Evolutionary conservation across 2,888 invertebrate species (phyloP).

Genomic region (Tenthredo notha): DNA sequence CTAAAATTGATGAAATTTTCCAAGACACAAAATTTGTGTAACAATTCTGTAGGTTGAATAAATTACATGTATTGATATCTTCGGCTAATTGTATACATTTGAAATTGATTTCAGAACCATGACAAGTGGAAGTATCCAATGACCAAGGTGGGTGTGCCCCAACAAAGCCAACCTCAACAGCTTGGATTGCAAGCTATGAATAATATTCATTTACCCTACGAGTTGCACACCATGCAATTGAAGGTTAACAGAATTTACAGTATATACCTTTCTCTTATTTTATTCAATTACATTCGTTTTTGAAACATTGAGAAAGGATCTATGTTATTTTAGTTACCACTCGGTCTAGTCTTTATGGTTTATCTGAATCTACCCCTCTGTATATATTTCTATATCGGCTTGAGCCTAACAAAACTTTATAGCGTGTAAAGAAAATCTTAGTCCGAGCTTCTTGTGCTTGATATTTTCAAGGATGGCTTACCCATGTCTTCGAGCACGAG

Average conservation of each 20-base stretch:
- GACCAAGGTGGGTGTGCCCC: conserved; percentile 79
- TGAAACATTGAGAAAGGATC: not conserved
- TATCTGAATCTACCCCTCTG: not conserved
- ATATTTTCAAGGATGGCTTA: not conserved
- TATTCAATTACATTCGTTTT: conserved; percentile 3
- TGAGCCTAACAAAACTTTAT: not conserved
- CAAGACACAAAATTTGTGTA: not conserved
- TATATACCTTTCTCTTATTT: conserved; percentile 16
- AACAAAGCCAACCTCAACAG: conserved; percentile 82
- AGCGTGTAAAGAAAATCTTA: not conserved
- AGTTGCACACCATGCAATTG: conserved; percentile 76
- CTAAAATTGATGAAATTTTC: not conserved
- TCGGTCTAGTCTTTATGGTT: not conserved
- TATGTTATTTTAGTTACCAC: not conserved
- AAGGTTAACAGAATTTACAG: conserved; percentile 69
- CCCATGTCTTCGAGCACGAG: not conserved
- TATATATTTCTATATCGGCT: not conserved
- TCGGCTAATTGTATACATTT: conserved; percentile 14
- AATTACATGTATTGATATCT: not conserved
- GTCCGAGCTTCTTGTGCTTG: not conserved
- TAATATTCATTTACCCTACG: conserved; percentile 76
- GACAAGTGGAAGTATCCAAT: conserved; percentile 92
- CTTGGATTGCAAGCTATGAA: conserved; percentile 81
- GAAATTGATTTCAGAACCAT: conserved; percentile 84
- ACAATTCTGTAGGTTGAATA: not conserved